Percentiles rank a stretch among this genome's conserved stretches.
Evolutionary conservation across 2,888 invertebrate species (phyloP).

Genomic region (Lochmaea capreae): DNA sequence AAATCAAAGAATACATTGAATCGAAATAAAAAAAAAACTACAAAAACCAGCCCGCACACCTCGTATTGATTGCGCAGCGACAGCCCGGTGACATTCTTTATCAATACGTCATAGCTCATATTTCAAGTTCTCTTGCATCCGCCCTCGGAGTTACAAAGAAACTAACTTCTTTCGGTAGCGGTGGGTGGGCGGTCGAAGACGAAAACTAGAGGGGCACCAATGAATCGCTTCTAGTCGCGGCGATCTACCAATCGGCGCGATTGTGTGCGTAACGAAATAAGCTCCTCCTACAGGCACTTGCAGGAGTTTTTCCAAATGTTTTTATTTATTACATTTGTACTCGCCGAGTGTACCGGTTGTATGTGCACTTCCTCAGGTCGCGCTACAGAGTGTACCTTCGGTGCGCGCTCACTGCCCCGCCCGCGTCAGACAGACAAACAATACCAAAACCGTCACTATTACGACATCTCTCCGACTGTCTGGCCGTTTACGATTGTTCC

Average conservation of each 20-base stretch:
- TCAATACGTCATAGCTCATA: conserved; percentile 71
- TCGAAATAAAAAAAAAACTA: conserved; percentile 53
- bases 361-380: conserved; percentile 58
- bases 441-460: conserved; percentile 59
- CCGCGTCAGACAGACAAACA: conserved; percentile 62
- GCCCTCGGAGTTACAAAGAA: conserved; percentile 71
- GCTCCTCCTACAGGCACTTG: conserved; percentile 61
- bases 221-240: conserved; percentile 51
- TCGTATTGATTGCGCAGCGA: conserved; percentile 70
- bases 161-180: conserved; percentile 67
- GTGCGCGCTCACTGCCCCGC: conserved; percentile 53
- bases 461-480: conserved; percentile 65
- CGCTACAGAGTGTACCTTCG: conserved; percentile 54
- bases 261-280: conserved; percentile 67
- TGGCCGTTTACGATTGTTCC: conserved; percentile 51
- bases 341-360: conserved; percentile 76
- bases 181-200: conserved; percentile 58
- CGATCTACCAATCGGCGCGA: conserved; percentile 68
- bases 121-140: conserved; percentile 67
- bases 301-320: conserved; percentile 70
- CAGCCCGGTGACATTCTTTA: conserved; percentile 78
- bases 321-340: conserved; percentile 81
- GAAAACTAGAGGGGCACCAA: conserved; percentile 60
- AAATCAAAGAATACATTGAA: conserved; percentile 53
- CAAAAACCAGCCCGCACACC: conserved; percentile 59